phyloP scores from a whole-genome alignment of 2,797 vertebrate species.

The Rhadinocentrus ornatus region DNA sequence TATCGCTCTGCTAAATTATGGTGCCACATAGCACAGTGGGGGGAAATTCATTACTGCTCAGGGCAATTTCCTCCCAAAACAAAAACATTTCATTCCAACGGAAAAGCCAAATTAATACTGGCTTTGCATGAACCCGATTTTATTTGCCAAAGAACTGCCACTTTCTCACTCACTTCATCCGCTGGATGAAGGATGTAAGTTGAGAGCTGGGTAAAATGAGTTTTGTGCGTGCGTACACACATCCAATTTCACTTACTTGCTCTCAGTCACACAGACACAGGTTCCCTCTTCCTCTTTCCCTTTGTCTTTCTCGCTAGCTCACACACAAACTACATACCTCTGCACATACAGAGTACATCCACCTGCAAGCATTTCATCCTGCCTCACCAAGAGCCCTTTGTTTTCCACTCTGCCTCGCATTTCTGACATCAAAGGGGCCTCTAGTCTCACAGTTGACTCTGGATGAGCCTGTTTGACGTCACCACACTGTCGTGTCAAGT shows the following conservation, averaged over 20 bases:
- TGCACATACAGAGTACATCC: slow-evolving; percentile 53
- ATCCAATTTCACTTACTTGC: slow-evolving; percentile 66
- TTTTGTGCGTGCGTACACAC: slow-evolving; percentile 70
- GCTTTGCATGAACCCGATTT: slow-evolving; percentile 83
- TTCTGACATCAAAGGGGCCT: slow-evolving; percentile 75
- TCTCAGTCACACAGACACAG: slow-evolving; percentile 47
- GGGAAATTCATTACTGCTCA: slow-evolving; percentile 85
- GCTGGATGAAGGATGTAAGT: slow-evolving; percentile 76
- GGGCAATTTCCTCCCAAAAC: slow-evolving; percentile 87
- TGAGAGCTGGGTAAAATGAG: slow-evolving; percentile 77
- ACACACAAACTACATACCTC: slow-evolving; percentile 28
- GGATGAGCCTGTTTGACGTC: slow-evolving; percentile 76
- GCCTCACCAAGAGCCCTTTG: slow-evolving; percentile 62
- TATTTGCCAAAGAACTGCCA: slow-evolving; percentile 84
- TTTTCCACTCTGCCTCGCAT: slow-evolving; percentile 69
- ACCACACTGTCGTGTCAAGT: slow-evolving; percentile 77
- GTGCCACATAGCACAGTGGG: slow-evolving; percentile 78
- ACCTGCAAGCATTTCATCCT: slow-evolving; percentile 65
- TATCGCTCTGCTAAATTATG: slow-evolving; percentile 85
- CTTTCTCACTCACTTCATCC: slow-evolving; percentile 77
- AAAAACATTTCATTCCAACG: slow-evolving; percentile 86
- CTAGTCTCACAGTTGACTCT: slow-evolving; percentile 74
- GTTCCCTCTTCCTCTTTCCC: slow-evolving; percentile 45
- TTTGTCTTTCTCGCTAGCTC: slow-evolving; percentile 55
- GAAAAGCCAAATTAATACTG: slow-evolving; percentile 86